Conservation (phyloP, 2,797 vertebrate genomes). For the Scolopax rusticola region DNA sequence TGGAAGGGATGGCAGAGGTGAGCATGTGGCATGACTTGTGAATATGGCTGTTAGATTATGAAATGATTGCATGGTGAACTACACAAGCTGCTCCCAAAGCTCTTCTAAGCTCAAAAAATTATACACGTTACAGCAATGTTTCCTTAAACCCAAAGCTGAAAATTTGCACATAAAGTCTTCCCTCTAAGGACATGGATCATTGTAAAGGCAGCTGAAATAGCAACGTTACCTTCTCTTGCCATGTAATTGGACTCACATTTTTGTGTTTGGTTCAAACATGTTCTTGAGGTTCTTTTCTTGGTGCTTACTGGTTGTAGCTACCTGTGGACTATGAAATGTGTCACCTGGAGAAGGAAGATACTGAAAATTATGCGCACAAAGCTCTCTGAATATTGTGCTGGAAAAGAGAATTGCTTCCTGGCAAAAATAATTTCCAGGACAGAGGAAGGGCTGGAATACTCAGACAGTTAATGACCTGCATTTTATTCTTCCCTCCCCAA, state of each 20-base stretch:
- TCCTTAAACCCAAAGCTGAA: neutral
- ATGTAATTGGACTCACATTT: neutral
- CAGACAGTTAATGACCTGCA: neutral
- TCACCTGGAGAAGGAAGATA: neutral
- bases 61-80: neutral
- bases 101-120: neutral
- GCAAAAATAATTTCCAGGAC: neutral
- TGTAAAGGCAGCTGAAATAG: neutral
- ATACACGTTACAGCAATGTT: fast-evolving
- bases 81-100: neutral
- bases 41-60: neutral
- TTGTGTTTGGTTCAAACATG: neutral
- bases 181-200: neutral
- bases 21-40: neutral
- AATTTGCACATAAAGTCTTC: neutral
- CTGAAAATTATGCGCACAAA: neutral
- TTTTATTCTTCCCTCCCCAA: neutral
- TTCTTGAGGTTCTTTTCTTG: neutral
- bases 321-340: fast-evolving
- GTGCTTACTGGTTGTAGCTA: neutral
- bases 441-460: neutral
- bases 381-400: neutral
- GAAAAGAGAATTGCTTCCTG: neutral
- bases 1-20: conserved; percentile 93
- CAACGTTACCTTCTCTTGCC: neutral